Evolutionary conservation across 2,888 invertebrate genomes (phyloP), one percentile per base, ranked within the genome.

Genomic region (Papilio demoleus): DNA sequence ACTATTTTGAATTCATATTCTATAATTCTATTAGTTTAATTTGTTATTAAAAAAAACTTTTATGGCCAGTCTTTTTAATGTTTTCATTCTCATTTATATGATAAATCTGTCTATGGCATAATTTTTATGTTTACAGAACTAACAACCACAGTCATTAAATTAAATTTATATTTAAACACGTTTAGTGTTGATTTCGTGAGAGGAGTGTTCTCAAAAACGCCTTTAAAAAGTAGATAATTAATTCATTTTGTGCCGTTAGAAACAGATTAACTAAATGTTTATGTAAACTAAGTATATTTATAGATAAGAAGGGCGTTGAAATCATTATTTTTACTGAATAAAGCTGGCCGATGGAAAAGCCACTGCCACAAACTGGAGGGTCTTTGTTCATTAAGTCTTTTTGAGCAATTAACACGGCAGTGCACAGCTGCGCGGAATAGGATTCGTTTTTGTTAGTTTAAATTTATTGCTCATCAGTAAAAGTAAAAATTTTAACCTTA

Each of bases 341-440:
- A 50, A 50, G 36, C 50, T 12, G 34, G 53, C 31, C 53, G 53
- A 31, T 36, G 34, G 53, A 40, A 64, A 64, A 64, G 64, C 64
- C 64, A 27, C 38, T 24, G 53, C 53, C 53, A 64, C 64, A 40
- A 56, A 64, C 40, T 53, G 53, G 53, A 64, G 64, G 64, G 64
- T 53, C 38, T 64, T 64, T 64, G 64, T 64, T 64, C 64, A 64
- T 64, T 64, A 64, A 53, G 64, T 64, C 64, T 64, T 64, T 64
- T 64, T 64, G 64, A 64, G 64, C 64, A 64, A 64, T 64, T 64
- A 64, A 53, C 64, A 64, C 64, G 40, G 64, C 4, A 27, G 38
- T 27, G 40, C 64, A 53, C 64, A 40, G 53, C 64, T 64, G 64
- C 38, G 17, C 64, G 64, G 64, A 64, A 64, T 64, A 56, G 64